A percentile compares a stretch with the other conserved stretches of the same genome.
Conservation (phyloP, 2,888 invertebrate species). For the Margaritifera margaritifera region DNA sequence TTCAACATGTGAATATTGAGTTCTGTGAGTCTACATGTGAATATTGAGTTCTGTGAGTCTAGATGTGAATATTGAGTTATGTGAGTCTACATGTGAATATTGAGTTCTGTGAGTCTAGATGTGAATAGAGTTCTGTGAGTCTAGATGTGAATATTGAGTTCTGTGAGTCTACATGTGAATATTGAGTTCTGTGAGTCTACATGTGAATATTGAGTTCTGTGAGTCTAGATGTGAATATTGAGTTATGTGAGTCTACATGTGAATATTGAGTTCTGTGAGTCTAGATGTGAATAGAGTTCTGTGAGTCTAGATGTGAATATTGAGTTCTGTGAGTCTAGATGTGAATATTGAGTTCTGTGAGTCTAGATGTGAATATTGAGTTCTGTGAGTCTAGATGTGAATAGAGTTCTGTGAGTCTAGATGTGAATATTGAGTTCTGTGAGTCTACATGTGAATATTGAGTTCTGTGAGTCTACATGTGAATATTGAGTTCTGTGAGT, state of each 20-base stretch:
- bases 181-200: constrained; percentile 1
- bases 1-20: not conserved
- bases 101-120: not conserved
- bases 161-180: not conserved
- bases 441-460: not conserved
- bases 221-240: not conserved
- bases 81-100: not conserved
- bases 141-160: not conserved
- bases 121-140: not conserved
- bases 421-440: not conserved
- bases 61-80: not conserved
- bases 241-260: not conserved
- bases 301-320: not conserved
- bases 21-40: not conserved
- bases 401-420: not conserved
- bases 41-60: constrained; percentile 1
- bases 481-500: constrained; percentile 1
- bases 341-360: not conserved
- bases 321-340: not conserved
- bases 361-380: not conserved
- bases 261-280: constrained; percentile 1
- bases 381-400: not conserved
- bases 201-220: not conserved
- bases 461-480: not conserved
- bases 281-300: not conserved